Evolutionary conservation across 1,140 invertebrate species (phyloP).

Genomic region (Macrocentrus cingulum): DNA sequence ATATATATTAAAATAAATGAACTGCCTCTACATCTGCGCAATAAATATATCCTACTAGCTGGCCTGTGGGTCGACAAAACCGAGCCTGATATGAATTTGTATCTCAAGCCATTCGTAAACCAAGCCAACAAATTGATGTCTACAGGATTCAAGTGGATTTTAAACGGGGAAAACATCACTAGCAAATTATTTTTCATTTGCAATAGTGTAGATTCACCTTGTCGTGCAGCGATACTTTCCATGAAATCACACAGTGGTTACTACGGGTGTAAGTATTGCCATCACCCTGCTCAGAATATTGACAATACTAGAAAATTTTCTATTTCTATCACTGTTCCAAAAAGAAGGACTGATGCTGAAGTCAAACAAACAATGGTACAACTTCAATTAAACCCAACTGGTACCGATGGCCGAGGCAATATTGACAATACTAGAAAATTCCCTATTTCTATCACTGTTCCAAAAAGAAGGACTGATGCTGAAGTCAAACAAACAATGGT

Average conservation of each 20-base stretch:
- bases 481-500: too few species aligned
- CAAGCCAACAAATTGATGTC: slow-evolving; percentile 21
- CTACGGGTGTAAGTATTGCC: slow-evolving; percentile 20
- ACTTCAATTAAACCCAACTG: too few species aligned
- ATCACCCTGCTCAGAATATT: slow-evolving; percentile 12
- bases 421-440: too few species aligned
- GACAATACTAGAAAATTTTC: neutral
- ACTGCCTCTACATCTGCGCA: too few species aligned
- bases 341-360: neutral
- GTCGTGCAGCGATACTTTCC: slow-evolving; percentile 2
- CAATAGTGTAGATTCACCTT: slow-evolving; percentile 28
- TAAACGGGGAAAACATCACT: slow-evolving; percentile 8
- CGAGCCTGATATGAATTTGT: too few species aligned
- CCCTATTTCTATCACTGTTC: too few species aligned
- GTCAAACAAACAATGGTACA: slow-evolving; percentile 9
- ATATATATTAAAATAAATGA: too few species aligned
- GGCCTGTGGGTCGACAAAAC: too few species aligned
- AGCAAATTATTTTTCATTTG: slow-evolving; percentile 25
- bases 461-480: too few species aligned
- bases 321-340: neutral
- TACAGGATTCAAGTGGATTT: slow-evolving; percentile 26
- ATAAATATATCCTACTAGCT: too few species aligned
- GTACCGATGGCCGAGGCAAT: slow-evolving; percentile 23
- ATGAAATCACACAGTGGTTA: slow-evolving; percentile 13
- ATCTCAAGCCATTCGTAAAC: slow-evolving; percentile 19